phyloP scores from a whole-genome alignment of 1,140 invertebrate genomes.

The Drosophila rufa region DNA sequence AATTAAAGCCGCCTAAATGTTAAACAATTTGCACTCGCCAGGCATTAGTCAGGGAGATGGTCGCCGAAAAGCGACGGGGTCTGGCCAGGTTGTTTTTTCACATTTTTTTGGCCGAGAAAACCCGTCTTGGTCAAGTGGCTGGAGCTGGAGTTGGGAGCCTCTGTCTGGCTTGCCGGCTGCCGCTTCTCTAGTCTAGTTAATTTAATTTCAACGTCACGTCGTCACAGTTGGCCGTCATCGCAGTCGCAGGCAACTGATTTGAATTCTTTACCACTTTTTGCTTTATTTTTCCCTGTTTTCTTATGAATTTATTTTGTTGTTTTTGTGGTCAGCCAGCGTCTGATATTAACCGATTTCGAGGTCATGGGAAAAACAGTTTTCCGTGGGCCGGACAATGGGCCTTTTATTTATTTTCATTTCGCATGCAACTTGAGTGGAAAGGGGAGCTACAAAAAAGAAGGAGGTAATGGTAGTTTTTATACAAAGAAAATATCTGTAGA shows the following conservation, averaged over 20 bases:
- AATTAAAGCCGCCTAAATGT: slow-evolving; percentile 80
- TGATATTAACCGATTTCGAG: slow-evolving; percentile 70
- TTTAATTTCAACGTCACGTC: slow-evolving; percentile 84
- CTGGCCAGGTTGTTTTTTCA: slow-evolving; percentile 6
- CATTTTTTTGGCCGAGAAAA: slow-evolving; percentile 41
- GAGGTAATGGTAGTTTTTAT: background rate
- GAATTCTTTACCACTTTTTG: slow-evolving; percentile 48
- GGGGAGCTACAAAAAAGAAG: background rate
- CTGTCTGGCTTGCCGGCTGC: slow-evolving; percentile 33
- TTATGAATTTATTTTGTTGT: background rate
- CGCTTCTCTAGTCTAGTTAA: slow-evolving; percentile 78
- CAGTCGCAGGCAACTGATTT: slow-evolving; percentile 61
- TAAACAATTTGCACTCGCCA: slow-evolving; percentile 75
- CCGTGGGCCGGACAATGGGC: slow-evolving; percentile 28
- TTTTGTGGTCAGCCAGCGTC: slow-evolving; percentile 52
- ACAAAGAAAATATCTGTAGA: background rate
- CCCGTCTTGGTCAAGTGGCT: slow-evolving; percentile 64
- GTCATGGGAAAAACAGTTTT: slow-evolving; percentile 75
- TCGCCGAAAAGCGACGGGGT: slow-evolving; percentile 15
- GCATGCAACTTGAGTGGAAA: slow-evolving; percentile 47
- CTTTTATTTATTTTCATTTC: slow-evolving; percentile 65
- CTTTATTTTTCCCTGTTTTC: slow-evolving; percentile 7
- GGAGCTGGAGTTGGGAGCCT: slow-evolving; percentile 32
- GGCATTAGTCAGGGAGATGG: slow-evolving; percentile 68
- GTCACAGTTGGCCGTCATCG: slow-evolving; percentile 57